Evolutionary conservation across 1,140 invertebrate species (phyloP), one percentile per base, ranked within the genome.

Genomic region (Andricus grossulariae): DNA sequence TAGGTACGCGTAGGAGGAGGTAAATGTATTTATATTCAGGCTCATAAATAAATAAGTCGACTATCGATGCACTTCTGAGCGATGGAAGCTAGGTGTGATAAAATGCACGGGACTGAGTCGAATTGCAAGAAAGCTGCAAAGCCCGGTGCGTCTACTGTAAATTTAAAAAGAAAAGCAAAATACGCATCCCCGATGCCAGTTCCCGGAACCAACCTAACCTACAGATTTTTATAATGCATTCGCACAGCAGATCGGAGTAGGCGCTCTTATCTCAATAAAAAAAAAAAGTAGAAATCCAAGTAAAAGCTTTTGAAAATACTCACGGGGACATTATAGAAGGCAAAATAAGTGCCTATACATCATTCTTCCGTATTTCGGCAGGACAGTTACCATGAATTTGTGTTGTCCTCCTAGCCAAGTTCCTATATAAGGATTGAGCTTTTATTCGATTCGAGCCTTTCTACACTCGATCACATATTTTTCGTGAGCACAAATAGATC

Each of bases 131-230:
- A 32, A 21, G 15, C 18, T 60, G 54, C 32, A 60, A 76, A 73
- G 66, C 73, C 60, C 71, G 73, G 75, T 75, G 45, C 75, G 71
- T 77, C 73, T 73, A 75, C 49, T 75, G 70, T 73, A 75, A 74
- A 74, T 73, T 80, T 49, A 49, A 80, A 86, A 85, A 84, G 73
- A 74, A 83, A 78, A 85, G 55, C 73, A 86, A 87, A 85, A 83
- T 81, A 84, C 85, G 81, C 80, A 82, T 82, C 77, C 71, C 81
- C 80, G 82, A 86, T 87, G 81, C 83, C 82, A 87, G 81, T 86
- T 84, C 82, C 78, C 78, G 50, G 73, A 79, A 80, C 82, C 79
- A 88, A 89, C 88, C 88, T 89, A 89, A 90, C 88, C 88, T 90
- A 87, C 76, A 83, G 71, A 80, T 83, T 84, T 86, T 86, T 83